Percentiles rank a stretch among this genome's conserved stretches.
phyloP scores from a whole-genome alignment of 1,140 invertebrate species.

The Bombus superbus region DNA sequence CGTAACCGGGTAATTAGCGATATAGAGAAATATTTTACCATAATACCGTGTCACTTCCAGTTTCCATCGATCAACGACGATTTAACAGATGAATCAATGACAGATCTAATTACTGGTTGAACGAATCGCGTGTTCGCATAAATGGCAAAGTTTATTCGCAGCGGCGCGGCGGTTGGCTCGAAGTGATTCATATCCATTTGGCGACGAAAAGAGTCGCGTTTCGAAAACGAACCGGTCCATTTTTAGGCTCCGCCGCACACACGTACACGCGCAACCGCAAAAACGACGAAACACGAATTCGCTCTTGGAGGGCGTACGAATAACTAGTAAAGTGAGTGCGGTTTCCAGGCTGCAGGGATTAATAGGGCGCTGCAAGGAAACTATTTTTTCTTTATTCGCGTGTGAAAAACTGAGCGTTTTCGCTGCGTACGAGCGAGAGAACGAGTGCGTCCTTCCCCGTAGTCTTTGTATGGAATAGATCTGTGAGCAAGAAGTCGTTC shows the following conservation, averaged over 20 bases:
- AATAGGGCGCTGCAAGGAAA: background rate
- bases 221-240: constrained; percentile 37
- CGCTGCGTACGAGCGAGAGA: background rate
- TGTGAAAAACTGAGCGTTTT: background rate
- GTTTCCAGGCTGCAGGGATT: constrained; percentile 18
- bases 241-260: background rate
- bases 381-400: constrained; percentile 6
- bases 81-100: background rate
- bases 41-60: background rate
- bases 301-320: background rate
- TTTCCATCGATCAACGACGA: background rate
- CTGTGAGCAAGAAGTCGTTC: background rate
- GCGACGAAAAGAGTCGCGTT: constrained; percentile 1
- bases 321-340: constrained; percentile 13
- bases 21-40: background rate
- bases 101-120: background rate
- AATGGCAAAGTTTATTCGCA: constrained; percentile 13
- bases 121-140: constrained; percentile 12
- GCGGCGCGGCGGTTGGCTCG: background rate
- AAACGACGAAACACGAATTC: constrained; percentile 30
- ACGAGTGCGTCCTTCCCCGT: background rate
- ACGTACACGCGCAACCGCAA: constrained; percentile 7
- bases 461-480: background rate
- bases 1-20: too few relatives aligned
- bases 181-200: constrained; percentile 45